These are phyloP conservation scores for Antheraea assamensis DNA, from an alignment of 2,888 invertebrate genomes.

Conservation along the genomic window DNA sequence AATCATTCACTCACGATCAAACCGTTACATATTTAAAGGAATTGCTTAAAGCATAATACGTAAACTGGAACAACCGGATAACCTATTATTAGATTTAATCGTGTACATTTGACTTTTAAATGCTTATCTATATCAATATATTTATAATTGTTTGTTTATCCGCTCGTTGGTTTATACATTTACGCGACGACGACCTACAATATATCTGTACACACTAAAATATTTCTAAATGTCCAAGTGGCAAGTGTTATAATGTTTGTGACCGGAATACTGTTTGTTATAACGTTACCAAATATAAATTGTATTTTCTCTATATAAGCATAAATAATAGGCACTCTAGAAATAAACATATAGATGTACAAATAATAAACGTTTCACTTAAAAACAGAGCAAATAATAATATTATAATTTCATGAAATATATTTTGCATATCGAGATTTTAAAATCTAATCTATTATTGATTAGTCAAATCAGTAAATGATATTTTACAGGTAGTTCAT, in stretches of 20 bases:
- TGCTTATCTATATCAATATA: not conserved
- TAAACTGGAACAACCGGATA: not conserved
- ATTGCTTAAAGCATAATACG: not conserved
- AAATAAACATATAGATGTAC: not conserved
- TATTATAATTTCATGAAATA: not conserved
- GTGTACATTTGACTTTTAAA: not conserved
- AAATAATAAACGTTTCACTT: not conserved
- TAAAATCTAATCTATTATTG: not conserved
- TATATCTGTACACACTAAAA: not conserved
- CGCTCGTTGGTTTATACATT: not conserved
- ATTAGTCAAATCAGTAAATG: not conserved
- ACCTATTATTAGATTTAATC: not conserved
- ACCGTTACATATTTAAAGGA: not conserved
- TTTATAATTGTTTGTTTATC: not conserved
- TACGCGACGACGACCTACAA: not conserved
- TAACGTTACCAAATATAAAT: no score
- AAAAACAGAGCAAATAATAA: not conserved
- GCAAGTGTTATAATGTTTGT: no score
- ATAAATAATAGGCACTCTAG: no score
- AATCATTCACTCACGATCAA: not conserved
- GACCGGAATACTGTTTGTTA: no score
- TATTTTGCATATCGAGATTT: not conserved
- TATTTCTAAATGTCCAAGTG: not conserved
- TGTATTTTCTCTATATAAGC: no score
- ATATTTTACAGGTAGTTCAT: slow-evolving; percentile 6